Evolutionary conservation across 2,113 vertebrate genomes (phyloP), one percentile per base, ranked within the genome.

Genomic region (Epinephelus fuscoguttatus): DNA sequence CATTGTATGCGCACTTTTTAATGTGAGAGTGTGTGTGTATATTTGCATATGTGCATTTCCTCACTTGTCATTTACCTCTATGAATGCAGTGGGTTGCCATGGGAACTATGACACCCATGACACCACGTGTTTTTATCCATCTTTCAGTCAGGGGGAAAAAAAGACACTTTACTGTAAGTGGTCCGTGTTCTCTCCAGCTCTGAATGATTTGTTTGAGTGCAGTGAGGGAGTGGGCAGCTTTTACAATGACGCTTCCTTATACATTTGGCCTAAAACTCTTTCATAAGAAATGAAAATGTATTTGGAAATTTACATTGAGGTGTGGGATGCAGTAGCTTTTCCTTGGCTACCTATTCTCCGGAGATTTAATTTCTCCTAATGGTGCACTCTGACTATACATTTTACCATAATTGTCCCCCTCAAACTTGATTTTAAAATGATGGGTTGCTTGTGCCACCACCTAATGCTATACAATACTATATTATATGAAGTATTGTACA

Each of bases 91-190:
- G 19, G 15, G 90, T 94, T 94, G 56, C 92, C 89, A 92, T 94
- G 92, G 91, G 56, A 94, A 93, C 94, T 70, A 86, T 91, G 85
- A 82, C 81, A 88, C 86, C 82, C 70, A 82, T 86, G 81, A 78
- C 70, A 66, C 63, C 78, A 85, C 9, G 53, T 86, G 84, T 76
- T 86, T 67, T 88, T 59, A 80, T 74, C 81, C 73, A 45, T 87
- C 60, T 67, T 60, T 70, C 68, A 40, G 30, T 81, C 50, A 52
- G 45, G 13, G 23, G 45, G 13, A 21, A 67, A 74, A 84, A 59
- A 68, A 76, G 3, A 67, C 76, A 80, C 85, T 88, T 72, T 64
- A n/a, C 37, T 30, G 50, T 80, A 64, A 88, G 82, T 85, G 78
- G 85, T 83, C 67, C 1, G 1, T 40, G 59, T 82, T 66, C 75